These are phyloP conservation scores for Drosophila nr. fundita DNA, from an alignment of 2,888 invertebrate species.

Conservation along the genomic window DNA sequence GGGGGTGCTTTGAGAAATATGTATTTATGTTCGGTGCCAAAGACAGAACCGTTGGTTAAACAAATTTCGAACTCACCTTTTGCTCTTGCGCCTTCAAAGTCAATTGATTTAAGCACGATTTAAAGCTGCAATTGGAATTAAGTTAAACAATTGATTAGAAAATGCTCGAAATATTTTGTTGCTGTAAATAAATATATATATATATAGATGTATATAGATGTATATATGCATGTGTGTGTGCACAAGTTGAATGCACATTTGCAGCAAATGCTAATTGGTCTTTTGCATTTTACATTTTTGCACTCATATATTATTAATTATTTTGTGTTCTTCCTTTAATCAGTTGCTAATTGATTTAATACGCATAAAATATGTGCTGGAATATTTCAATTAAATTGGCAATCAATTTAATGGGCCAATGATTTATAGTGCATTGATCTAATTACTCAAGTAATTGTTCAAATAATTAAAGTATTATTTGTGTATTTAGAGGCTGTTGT, in stretches of 20 bases:
- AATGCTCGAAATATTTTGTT: not conserved
- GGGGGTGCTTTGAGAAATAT: conserved; percentile 13
- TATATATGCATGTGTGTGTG: not conserved
- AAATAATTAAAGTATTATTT: not conserved
- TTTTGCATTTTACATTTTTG: conserved; percentile 8
- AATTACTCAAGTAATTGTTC: not conserved
- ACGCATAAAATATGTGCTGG: not conserved
- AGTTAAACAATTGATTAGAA: conserved; percentile 17
- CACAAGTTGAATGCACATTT: not conserved
- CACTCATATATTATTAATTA: conserved; percentile 4
- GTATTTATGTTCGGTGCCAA: conserved; percentile 26
- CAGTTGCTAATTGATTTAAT: not conserved
- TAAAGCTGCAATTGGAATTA: conserved; percentile 31
- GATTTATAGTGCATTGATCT: not conserved
- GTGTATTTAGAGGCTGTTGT: not conserved
- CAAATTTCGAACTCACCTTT: conserved; percentile 25
- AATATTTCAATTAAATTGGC: not conserved
- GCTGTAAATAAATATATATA: not conserved
- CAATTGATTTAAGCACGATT: conserved; percentile 3
- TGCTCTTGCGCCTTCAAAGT: conserved; percentile 8
- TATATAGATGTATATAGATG: not conserved
- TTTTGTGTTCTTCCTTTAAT: not conserved
- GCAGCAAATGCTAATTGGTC: conserved; percentile 5
- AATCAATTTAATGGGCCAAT: not conserved
- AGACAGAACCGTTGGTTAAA: conserved; percentile 28